Base-by-base conservation (phyloP, 1,140 invertebrate genomes). In the Diorhabda carinulata region DNA sequence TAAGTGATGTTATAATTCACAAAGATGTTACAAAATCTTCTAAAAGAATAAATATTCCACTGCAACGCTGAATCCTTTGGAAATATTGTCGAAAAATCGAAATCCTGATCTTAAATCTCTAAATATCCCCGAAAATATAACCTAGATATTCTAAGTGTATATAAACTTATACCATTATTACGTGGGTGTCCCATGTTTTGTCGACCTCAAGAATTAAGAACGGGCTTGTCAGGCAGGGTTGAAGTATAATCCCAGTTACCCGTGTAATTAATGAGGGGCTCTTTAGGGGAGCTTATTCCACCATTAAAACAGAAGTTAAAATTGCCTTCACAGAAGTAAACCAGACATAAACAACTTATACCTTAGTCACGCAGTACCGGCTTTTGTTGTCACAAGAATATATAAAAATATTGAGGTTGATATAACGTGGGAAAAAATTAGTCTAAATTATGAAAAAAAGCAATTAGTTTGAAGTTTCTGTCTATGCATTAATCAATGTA, bases 321-420 rank as follows among this genome's bases (percentile, higher is more conserved):
- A 62, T 62, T 62, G 61, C 61, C 8, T 62, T 62, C 10, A 43
- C 42, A 43, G 5, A 43, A 62, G 41, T 10, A 62, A 62, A 41
- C 61, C 61, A 62, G 61, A 62, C 61, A 62, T 62, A 62, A 62
- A 62, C 61, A 62, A 62, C 61, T 62, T 62, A 62, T 62, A 62
- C 44, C 41, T 61, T 40, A 41, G 25, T 61, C 8, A 40, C 7
- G 47, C 47, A 52, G 47, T 8, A n/a, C 47, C 47, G 47, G 47
- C 47, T 52, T 52, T 3, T 25, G 25, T 25, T 25, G 25, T 25
- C 25, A 25, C 25, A 25, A 1, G 25, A 25, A 25, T 25, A 25
- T 25, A 25, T 25, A 25, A 25, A 25, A 25, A 1, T 25, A 1
- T 25, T 25, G 25, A 25, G 25, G 25, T 25, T 25, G 25, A 25